phyloP scores from a whole-genome alignment of 92 coral and sea anemone species.

The Bergia sp. region DNA sequence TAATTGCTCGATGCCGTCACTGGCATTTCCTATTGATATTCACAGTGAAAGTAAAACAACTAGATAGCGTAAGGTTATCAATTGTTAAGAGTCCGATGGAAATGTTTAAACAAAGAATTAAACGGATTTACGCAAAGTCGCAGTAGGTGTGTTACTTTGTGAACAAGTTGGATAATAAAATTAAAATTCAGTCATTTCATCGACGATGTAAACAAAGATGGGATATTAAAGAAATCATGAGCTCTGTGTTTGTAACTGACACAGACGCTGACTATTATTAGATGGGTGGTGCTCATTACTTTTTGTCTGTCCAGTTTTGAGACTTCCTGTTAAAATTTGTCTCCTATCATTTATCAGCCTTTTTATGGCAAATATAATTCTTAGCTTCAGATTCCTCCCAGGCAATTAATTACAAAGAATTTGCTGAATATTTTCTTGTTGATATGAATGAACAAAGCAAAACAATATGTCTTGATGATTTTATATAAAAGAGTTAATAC shows the following conservation, averaged over 20 bases:
- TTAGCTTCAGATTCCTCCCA: constrained; percentile 12
- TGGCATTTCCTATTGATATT: background rate
- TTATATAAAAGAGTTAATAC: no score
- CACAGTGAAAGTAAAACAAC: background rate
- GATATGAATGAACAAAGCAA: background rate
- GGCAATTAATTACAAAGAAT: background rate
- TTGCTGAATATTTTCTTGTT: background rate
- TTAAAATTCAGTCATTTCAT: no score
- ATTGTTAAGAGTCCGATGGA: background rate
- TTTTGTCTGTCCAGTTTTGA: constrained; percentile 19
- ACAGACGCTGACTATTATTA: background rate
- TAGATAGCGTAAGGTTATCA: background rate
- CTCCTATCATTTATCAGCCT: background rate
- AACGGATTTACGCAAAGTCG: constrained; percentile 1
- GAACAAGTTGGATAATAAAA: background rate
- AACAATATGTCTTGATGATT: background rate
- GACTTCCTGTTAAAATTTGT: constrained; percentile 31
- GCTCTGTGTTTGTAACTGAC: background rate
- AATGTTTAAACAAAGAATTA: constrained; percentile 16
- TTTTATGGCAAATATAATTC: constrained; percentile 17
- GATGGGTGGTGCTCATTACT: constrained; percentile 12
- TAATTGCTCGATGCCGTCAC: constrained; percentile 1
- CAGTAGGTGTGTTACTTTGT: background rate
- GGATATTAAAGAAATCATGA: background rate
- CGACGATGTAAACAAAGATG: no score